A percentile compares a stretch with the other conserved stretches of the same genome.
These are phyloP conservation scores for Melangyna quadrimaculata DNA, from an alignment of 2,888 invertebrate genomes.

Conservation along the genomic window DNA sequence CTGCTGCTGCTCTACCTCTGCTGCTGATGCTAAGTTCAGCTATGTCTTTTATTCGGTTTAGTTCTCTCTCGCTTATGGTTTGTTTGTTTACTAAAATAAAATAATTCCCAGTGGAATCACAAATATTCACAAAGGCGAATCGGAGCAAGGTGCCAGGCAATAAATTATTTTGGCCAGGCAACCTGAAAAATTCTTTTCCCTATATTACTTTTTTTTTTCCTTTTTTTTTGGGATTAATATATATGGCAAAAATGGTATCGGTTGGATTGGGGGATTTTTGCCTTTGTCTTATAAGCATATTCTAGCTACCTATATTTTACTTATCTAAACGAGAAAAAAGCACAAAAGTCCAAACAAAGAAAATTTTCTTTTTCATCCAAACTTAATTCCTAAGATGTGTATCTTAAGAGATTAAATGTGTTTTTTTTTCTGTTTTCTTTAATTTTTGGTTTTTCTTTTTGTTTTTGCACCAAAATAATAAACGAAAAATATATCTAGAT, in stretches of 20 bases:
- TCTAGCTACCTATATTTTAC: too few species aligned
- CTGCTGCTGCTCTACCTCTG: background rate
- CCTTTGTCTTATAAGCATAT: too few species aligned
- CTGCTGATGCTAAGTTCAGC: background rate
- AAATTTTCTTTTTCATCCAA: constrained; percentile 36
- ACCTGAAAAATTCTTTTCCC: constrained; percentile 65
- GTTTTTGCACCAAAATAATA: constrained; percentile 12
- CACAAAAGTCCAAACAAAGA: constrained; percentile 38
- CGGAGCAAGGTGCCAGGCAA: constrained; percentile 73
- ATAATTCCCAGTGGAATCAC: constrained; percentile 71
- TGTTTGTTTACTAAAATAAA: constrained; percentile 70
- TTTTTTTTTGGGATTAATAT: constrained; percentile 50
- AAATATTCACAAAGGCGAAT: constrained; percentile 71
- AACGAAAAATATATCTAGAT: background rate
- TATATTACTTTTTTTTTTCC: background rate
- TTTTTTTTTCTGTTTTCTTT: constrained; percentile 20
- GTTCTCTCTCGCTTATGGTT: background rate
- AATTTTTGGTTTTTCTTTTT: constrained; percentile 21
- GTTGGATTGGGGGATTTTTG: background rate
- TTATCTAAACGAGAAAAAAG: constrained; percentile 9
- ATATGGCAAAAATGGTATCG: constrained; percentile 35
- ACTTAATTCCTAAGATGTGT: constrained; percentile 57
- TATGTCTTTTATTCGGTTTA: background rate
- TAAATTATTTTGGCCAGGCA: constrained; percentile 73
- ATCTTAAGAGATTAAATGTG: constrained; percentile 46